Evolutionary conservation across 1,140 invertebrate genomes (phyloP).

Genomic region (Adoxophyes honmai): DNA sequence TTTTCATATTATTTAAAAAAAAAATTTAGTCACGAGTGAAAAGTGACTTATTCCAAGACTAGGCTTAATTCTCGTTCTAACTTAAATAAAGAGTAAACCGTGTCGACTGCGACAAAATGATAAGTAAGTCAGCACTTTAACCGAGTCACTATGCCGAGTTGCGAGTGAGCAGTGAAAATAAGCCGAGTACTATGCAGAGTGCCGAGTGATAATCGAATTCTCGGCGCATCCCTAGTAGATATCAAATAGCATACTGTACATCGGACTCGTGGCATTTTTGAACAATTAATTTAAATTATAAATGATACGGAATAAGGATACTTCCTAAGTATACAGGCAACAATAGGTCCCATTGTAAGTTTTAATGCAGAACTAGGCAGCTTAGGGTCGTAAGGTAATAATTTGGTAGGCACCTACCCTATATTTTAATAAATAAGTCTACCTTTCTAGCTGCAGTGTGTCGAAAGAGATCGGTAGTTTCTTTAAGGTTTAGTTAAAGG

Average conservation of each 20-base stretch:
- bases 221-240: too few relatives aligned
- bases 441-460: not conserved
- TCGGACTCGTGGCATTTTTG: not conserved
- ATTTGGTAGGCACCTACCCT: not conserved
- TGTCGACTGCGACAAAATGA: too few relatives aligned
- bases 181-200: too few relatives aligned
- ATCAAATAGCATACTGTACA: not conserved
- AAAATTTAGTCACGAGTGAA: too few relatives aligned
- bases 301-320: not conserved
- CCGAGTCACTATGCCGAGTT: too few relatives aligned
- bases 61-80: too few relatives aligned
- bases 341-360: constrained; percentile 58
- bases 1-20: too few relatives aligned
- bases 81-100: too few relatives aligned
- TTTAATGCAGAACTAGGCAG: not conserved
- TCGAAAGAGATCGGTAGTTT: not conserved
- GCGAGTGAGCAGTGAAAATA: too few relatives aligned
- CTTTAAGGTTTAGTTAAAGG: not conserved
- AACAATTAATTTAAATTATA: constrained; percentile 20
- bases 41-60: too few relatives aligned
- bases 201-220: too few relatives aligned
- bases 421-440: not conserved
- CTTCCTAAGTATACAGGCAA: constrained; percentile 39
- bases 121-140: too few relatives aligned
- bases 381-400: not conserved